Percentiles rank a stretch among this genome's conserved stretches.
Conservation (phyloP, 37 sponge, comb jelly and placozoan genomes). For the Eunapius fragilis region DNA sequence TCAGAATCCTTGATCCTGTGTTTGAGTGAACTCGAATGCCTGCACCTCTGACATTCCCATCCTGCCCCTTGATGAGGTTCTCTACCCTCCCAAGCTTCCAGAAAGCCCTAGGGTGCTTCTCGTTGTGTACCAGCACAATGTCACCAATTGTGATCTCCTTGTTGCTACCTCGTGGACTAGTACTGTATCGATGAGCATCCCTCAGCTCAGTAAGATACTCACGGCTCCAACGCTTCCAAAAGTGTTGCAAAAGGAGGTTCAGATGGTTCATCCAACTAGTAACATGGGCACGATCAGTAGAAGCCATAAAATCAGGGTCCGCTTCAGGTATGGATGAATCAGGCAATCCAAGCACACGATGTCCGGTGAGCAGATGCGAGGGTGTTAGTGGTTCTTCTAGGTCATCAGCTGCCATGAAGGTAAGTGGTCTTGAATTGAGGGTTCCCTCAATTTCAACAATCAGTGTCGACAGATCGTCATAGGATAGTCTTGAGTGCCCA, state of each 20-base stretch:
- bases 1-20: neutral
- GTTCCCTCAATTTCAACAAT: constrained; percentile 31
- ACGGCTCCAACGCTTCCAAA: constrained; percentile 8
- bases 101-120: constrained; percentile 10
- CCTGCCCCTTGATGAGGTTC: neutral
- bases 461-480: constrained; percentile 48
- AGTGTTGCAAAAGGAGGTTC: constrained; percentile 1
- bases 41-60: constrained; percentile 18
- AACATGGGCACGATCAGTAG: neutral
- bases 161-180: neutral
- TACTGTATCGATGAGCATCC: constrained; percentile 15
- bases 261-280: constrained; percentile 3
- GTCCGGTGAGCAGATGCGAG: neutral
- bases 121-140: constrained; percentile 10
- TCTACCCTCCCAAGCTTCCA: constrained; percentile 4
- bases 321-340: too few species aligned
- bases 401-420: constrained; percentile 24
- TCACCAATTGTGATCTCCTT: neutral
- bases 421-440: constrained; percentile 41
- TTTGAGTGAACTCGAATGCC: neutral
- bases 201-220: constrained; percentile 7
- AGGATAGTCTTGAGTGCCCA: constrained; percentile 43
- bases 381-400: constrained; percentile 48
- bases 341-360: neutral
- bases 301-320: neutral